These are phyloP conservation scores for Ispidina lecontei DNA, from an alignment of 2,797 vertebrate species.

Conservation along the genomic window DNA sequence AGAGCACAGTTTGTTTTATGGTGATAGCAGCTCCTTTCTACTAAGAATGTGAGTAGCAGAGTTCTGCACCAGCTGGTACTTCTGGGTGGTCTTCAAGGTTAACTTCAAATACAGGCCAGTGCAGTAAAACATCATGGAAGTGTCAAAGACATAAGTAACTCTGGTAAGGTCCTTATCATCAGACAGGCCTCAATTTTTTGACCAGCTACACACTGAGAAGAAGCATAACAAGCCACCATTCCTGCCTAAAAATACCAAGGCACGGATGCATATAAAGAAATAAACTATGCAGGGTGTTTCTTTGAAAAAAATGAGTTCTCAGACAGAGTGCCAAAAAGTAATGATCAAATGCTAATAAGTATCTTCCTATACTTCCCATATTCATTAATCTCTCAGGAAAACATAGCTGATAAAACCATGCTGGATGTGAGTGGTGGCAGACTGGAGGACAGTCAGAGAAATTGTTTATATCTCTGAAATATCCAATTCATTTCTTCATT, in stretches of 20 bases:
- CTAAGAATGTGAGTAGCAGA: constrained; percentile 30
- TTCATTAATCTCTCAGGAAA: background rate
- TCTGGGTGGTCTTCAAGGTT: constrained; percentile 61
- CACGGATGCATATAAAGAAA: background rate
- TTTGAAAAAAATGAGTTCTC: background rate
- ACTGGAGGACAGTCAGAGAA: background rate
- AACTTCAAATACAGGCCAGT: constrained; percentile 37
- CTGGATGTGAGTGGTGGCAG: background rate
- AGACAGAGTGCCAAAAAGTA: background rate
- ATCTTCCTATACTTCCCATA: background rate
- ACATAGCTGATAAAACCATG: background rate
- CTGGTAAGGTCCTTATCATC: constrained; percentile 37
- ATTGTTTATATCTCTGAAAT: background rate
- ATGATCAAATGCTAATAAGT: background rate
- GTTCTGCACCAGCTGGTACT: constrained; percentile 50
- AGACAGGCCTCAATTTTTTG: background rate
- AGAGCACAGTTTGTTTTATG: constrained; percentile 45
- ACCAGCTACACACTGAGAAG: background rate
- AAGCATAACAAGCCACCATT: background rate
- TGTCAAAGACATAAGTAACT: constrained; percentile 54
- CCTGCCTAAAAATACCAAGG: background rate
- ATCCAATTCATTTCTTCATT: background rate
- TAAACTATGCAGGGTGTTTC: background rate
- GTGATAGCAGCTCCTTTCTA: constrained; percentile 52
- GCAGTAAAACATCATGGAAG: constrained; percentile 38